Evolutionary conservation across 1,140 invertebrate species (phyloP), one percentile per base, ranked within the genome.

Genomic region (Eueides isabella): DNA sequence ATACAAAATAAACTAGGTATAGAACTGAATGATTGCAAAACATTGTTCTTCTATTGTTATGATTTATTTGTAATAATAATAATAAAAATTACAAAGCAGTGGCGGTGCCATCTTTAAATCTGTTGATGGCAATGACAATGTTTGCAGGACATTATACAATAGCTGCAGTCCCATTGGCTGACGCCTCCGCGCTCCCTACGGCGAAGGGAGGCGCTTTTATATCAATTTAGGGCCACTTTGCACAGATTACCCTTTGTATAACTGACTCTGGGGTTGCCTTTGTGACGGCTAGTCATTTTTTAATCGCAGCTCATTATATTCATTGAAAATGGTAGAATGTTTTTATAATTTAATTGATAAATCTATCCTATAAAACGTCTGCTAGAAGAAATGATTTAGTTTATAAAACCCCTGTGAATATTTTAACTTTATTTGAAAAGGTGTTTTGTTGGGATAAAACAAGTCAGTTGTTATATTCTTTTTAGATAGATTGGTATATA

Each of bases 51-150:
- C 41, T 14, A 26, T 55, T 26, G 23, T 55, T 55, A 33, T 74
- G n/a, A 30, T 75, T 71, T 67, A 41, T 71, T 76, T 80, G 71
- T 80, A 79, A 82, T 79, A 80, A 82, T 79, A 86, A 74, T 77
- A 81, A 70, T 67, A 41, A 69, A 64, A 63, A 38, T 35, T 55
- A 82, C 77, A 84, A 80, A 72, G 41, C 67, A 70, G 74, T 75
- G 72, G 74, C 82, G 85, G 87, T 89, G 88, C 88, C 88, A 92
- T 92, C 90, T 90, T 90, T 90, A 83, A 90, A 87, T 87, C 80
- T 84, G 74, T 82, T 81, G 82, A 75, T 84, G 74, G 76, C 73
- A 74, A 77, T 77, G 81, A 86, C 77, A 88, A 81, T 90, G 83
- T 87, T 83, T 72, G 71, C 44, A 68, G 84, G 80, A 83, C 79